Conservation (phyloP, 2,113 vertebrate species). For the Urocolius indicus region DNA sequence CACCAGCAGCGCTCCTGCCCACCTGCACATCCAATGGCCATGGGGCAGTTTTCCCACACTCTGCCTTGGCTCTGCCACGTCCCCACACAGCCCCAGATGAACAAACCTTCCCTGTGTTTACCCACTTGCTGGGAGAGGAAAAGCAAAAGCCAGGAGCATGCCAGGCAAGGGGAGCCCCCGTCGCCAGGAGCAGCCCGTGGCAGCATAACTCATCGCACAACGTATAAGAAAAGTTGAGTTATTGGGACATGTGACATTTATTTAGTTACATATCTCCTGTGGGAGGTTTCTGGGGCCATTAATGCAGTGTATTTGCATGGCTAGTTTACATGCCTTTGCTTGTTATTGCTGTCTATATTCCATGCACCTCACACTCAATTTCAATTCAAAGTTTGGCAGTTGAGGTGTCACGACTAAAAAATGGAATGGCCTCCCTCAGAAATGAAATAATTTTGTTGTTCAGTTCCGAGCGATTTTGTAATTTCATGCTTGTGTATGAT, state of each 20-base stretch:
- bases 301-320: slow-evolving; percentile 81
- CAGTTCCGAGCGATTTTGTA: slow-evolving; percentile 99
- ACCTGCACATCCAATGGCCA: accelerated
- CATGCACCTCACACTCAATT: slow-evolving; percentile 81
- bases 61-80: not conserved
- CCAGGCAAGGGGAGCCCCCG: not conserved
- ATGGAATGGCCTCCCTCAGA: slow-evolving; percentile 87
- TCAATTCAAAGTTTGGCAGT: slow-evolving; percentile 87
- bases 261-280: slow-evolving; percentile 78
- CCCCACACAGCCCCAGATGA: not conserved
- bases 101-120: accelerated
- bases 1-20: not conserved
- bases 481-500: slow-evolving; percentile 99
- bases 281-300: slow-evolving; percentile 74
- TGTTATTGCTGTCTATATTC: slow-evolving; percentile 82
- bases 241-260: slow-evolving; percentile 79
- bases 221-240: slow-evolving; percentile 64
- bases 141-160: not conserved
- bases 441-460: slow-evolving; percentile 99
- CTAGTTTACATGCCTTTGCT: slow-evolving; percentile 80
- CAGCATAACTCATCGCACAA: slow-evolving; percentile 47
- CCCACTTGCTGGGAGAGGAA: not conserved
- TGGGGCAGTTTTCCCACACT: not conserved
- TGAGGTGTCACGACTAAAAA: slow-evolving; percentile 91
- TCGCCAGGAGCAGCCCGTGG: not conserved